Percentiles rank a stretch among this genome's conserved stretches.
Conservation (phyloP, 2,888 invertebrate species). For the Cerceris ruficornis region DNA sequence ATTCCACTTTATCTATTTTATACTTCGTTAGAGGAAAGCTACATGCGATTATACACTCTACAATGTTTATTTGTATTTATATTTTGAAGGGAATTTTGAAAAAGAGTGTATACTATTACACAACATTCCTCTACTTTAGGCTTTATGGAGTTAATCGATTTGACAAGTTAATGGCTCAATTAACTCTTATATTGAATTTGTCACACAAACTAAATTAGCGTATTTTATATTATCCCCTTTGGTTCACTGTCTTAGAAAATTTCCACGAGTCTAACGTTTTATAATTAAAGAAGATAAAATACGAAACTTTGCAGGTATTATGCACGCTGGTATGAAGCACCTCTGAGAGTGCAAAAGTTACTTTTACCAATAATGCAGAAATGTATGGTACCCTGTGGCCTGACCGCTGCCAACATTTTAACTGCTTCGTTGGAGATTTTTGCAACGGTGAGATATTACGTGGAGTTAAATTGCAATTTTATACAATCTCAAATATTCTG, state of each 20-base stretch:
- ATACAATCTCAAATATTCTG: not conserved
- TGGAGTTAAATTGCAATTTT: not conserved
- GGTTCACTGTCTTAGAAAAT: not conserved
- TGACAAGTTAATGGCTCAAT: too few relatives aligned
- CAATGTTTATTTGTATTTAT: too few relatives aligned
- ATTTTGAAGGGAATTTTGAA: too few relatives aligned
- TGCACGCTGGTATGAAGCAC: constrained; percentile 11
- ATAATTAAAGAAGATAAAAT: not conserved
- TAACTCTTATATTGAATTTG: too few relatives aligned
- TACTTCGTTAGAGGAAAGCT: too few relatives aligned
- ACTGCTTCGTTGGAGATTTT: not conserved
- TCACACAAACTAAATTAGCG: too few relatives aligned
- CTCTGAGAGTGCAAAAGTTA: not conserved
- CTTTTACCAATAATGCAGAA: constrained; percentile 1
- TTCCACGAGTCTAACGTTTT: not conserved
- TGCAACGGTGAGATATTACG: not conserved
- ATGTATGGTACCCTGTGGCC: not conserved
- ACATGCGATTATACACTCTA: too few relatives aligned
- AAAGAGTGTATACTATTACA: too few relatives aligned
- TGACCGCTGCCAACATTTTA: not conserved
- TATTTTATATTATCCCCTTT: too few relatives aligned
- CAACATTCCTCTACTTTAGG: too few relatives aligned
- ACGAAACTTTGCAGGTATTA: constrained; percentile 1
- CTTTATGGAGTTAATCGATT: too few relatives aligned
- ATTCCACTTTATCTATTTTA: too few relatives aligned